A percentile compares a stretch with the other conserved stretches of the same genome.
phyloP scores from a whole-genome alignment of 2,888 invertebrate genomes.

The Polydrusus tereticollis region DNA sequence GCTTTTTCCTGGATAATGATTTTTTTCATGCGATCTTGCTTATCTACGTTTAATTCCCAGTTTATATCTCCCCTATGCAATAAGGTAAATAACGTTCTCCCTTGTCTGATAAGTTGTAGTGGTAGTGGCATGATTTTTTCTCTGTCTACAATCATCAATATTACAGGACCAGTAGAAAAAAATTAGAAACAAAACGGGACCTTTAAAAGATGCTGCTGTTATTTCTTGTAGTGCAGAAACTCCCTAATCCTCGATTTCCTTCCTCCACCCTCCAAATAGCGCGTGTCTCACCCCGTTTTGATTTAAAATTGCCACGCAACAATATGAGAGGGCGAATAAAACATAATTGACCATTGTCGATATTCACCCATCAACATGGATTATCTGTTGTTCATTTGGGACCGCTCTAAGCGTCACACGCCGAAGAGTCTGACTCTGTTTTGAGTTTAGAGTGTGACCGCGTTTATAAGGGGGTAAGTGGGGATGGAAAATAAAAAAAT shows the following conservation, averaged over 20 bases:
- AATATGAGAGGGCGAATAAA: conserved; percentile 49
- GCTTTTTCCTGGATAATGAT: too few relatives aligned
- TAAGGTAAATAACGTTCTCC: too few relatives aligned
- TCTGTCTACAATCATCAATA: too few relatives aligned
- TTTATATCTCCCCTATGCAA: too few relatives aligned
- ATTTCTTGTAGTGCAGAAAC: not conserved
- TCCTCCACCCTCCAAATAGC: conserved; percentile 28
- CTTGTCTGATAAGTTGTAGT: too few relatives aligned
- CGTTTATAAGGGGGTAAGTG: conserved; percentile 15
- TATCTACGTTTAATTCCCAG: too few relatives aligned
- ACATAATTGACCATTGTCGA: conserved; percentile 49
- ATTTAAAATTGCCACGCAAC: conserved; percentile 49
- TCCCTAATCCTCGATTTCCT: conserved; percentile 26
- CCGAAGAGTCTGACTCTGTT: not conserved
- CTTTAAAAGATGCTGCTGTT: not conserved
- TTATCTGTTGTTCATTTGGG: conserved; percentile 39
- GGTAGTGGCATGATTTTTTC: too few relatives aligned
- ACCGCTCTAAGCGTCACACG: conserved; percentile 24
- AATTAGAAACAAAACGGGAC: too few relatives aligned
- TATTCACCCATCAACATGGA: conserved; percentile 49
- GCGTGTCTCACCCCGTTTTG: conserved; percentile 46
- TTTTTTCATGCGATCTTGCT: too few relatives aligned
- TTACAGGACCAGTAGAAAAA: too few relatives aligned
- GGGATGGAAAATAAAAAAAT: conserved; percentile 32
- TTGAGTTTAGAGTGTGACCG: conserved; percentile 8